Conservation (phyloP, 2,797 vertebrate species). For the Takifugu rubripes region DNA sequence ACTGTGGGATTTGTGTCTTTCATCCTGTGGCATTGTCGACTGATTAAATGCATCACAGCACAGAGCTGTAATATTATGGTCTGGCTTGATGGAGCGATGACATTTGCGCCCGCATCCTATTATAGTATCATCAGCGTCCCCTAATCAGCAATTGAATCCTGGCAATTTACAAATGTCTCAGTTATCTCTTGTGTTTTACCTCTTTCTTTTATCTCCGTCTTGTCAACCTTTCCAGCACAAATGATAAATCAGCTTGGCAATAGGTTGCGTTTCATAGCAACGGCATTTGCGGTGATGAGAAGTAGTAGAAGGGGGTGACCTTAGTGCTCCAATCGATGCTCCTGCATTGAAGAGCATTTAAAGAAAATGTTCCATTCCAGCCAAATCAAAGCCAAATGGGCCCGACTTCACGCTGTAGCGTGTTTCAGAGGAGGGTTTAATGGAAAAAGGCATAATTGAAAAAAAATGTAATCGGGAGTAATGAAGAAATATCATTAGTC, state of each 20-base stretch:
- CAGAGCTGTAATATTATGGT: conserved; percentile 5
- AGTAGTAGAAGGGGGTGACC: conserved; percentile 36
- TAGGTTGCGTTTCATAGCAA: conserved; percentile 43
- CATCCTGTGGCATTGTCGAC: conserved; percentile 13
- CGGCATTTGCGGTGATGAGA: conserved; percentile 46
- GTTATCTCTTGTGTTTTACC: not conserved
- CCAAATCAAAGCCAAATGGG: conserved; percentile 26
- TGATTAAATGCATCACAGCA: conserved; percentile 28
- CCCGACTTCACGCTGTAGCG: conserved; percentile 7
- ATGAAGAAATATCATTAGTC: too few species aligned
- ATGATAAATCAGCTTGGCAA: conserved; percentile 35
- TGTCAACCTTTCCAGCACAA: conserved; percentile 37
- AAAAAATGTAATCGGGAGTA: not conserved
- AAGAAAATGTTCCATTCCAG: conserved; percentile 28
- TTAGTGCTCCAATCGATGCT: conserved; percentile 41
- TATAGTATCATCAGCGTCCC: not conserved
- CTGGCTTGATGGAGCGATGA: conserved; percentile 2
- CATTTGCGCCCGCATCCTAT: conserved; percentile 24
- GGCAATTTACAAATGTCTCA: too few species aligned
- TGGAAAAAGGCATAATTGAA: conserved; percentile 4
- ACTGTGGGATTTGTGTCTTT: conserved; percentile 19
- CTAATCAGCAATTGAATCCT: conserved; percentile 1
- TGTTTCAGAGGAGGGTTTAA: too few species aligned
- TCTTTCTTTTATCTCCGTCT: conserved; percentile 30
- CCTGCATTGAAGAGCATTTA: conserved; percentile 10